phyloP scores from a whole-genome alignment of 2,888 invertebrate species.

The Cosmopolites sordidus region DNA sequence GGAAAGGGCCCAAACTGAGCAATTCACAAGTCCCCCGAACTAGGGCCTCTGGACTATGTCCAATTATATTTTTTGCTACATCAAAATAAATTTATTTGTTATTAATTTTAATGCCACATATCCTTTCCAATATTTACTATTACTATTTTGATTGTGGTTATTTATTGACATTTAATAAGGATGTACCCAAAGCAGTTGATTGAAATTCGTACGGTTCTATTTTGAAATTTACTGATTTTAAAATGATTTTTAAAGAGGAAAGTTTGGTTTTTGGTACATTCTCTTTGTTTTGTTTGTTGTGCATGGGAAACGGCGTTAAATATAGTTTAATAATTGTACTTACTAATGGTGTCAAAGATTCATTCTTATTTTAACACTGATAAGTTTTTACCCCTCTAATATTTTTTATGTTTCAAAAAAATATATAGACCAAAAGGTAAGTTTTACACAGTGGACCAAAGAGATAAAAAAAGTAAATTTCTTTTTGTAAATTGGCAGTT shows the following conservation, averaged over 20 bases:
- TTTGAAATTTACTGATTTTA: too few relatives aligned
- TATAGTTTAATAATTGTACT: not conserved
- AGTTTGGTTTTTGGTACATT: not conserved
- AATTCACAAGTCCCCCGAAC: not conserved
- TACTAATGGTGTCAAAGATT: not conserved
- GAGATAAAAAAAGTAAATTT: conserved; percentile 15
- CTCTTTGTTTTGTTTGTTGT: not conserved
- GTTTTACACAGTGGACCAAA: conserved; percentile 22
- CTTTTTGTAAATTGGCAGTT: conserved; percentile 16
- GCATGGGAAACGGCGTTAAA: not conserved
- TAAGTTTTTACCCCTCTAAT: conserved; percentile 7
- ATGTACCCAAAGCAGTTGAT: not conserved
- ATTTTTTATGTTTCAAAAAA: conserved; percentile 9
- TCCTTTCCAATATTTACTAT: conserved; percentile 37
- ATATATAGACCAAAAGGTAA: conserved; percentile 12
- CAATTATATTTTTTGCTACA: conserved; percentile 7
- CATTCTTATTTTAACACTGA: not conserved
- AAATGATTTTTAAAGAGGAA: too few relatives aligned
- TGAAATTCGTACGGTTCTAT: too few relatives aligned
- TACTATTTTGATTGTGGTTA: conserved; percentile 12
- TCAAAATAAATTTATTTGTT: conserved; percentile 23
- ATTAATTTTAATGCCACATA: conserved; percentile 36
- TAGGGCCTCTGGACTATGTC: conserved; percentile 1
- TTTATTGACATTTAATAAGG: conserved; percentile 1
- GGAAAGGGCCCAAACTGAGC: conserved; percentile 21